phyloP scores from a whole-genome alignment of 1,140 invertebrate genomes.

The Apis mellifera region DNA sequence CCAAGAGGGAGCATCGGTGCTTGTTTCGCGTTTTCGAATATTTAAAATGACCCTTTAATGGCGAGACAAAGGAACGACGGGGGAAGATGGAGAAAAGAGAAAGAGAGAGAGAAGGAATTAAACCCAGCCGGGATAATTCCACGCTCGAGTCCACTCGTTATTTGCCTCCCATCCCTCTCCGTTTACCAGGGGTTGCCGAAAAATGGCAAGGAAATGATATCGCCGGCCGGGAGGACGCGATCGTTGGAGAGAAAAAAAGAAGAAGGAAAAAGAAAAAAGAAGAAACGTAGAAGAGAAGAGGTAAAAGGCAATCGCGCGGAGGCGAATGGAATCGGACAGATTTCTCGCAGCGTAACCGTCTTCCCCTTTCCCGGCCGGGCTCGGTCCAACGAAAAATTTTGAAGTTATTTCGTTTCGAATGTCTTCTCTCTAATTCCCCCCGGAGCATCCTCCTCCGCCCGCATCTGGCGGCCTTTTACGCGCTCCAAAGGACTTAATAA shows the following conservation, averaged over 20 bases:
- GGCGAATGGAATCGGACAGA: slow-evolving; percentile 35
- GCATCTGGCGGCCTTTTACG: slow-evolving; percentile 56
- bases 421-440: slow-evolving; percentile 55
- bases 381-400: slow-evolving; percentile 62
- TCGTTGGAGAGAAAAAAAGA: neutral
- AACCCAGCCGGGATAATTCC: neutral
- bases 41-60: slow-evolving; percentile 22
- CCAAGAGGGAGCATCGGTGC: slow-evolving; percentile 6
- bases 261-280: neutral
- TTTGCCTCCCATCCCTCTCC: too few species aligned
- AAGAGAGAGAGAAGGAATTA: neutral
- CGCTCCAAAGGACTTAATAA: slow-evolving; percentile 76
- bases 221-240: neutral
- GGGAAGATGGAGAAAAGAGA: neutral
- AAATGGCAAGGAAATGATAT: neutral
- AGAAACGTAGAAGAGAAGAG: neutral
- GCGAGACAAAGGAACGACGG: neutral
- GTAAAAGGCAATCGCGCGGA: neutral
- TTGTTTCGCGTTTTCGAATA: slow-evolving; percentile 9
- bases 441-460: slow-evolving; percentile 54
- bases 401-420: slow-evolving; percentile 71
- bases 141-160: neutral
- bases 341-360: slow-evolving; percentile 44
- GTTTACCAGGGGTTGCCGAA: too few species aligned
- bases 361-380: slow-evolving; percentile 23